Base-by-base conservation (phyloP, 2,113 vertebrate species). In the Brachyhypopomus gauderio region DNA sequence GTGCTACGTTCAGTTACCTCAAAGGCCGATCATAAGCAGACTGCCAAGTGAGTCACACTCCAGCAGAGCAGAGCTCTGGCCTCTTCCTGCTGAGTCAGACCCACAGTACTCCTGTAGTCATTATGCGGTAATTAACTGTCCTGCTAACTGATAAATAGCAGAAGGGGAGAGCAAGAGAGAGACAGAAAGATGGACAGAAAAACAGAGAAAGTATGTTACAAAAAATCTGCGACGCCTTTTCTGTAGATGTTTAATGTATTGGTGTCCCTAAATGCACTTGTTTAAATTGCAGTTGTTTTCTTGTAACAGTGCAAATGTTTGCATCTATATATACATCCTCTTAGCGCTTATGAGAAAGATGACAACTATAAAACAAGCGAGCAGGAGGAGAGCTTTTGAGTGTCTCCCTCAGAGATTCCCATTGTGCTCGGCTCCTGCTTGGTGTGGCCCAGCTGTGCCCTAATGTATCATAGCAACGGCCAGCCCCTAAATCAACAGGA, bases 81-180 rank as follows among this genome's bases (percentile, higher is more conserved):
- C 82, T 83, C 86, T 90, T 91, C 89, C 88, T 89, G 89, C 90
- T 89, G 90, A 89, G 88, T 90, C 89, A 90, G 90, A 90, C 85
- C 89, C 88, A 30, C 90, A 89, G 87, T 72, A 62, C 88, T 88
- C 86, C 87, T 90, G 91, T 88, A 91, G 86, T 89, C 85, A 91
- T 91, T 90, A 90, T 86, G 84, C 48, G 1, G 85, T 86, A 90
- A 91, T 92, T 90, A 91, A 85, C 82, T 77, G 83, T 83, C 48
- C 71, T 90, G 88, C 87, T 91, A 89, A 72, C 87, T 27, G 78
- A 70, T 70, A 22, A 5, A 34, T 67, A 81, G 89, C 83, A 90
- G 88, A 88, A 90, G n/a, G 9, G 22, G 52, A 1, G 1, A 36
- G 3, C 69, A 55, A 3, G 19, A 4, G 64, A 64, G 20, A 12